Percentiles rank a stretch among this genome's conserved stretches.
phyloP scores from a whole-genome alignment of 2,113 vertebrate genomes.

The Planiliza haematocheilus region DNA sequence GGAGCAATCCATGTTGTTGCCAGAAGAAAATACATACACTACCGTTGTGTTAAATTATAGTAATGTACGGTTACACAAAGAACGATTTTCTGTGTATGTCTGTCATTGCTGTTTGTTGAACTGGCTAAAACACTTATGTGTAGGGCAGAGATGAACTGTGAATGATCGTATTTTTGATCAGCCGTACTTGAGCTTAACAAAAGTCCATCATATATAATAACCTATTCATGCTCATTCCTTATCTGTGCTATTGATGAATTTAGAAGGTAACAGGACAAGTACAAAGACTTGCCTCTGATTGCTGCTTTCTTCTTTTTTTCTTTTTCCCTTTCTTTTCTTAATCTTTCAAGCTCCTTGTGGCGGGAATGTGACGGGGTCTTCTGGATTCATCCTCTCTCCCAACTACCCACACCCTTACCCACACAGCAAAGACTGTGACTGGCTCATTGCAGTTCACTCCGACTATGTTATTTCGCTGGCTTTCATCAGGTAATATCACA shows the following conservation, averaged over 20 bases:
- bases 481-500: slow-evolving; percentile 93
- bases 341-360: slow-evolving; percentile 92
- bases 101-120: background rate
- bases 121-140: slow-evolving; percentile 3
- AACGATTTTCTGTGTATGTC: too few relatives aligned
- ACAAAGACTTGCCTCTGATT: slow-evolving; percentile 11
- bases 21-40: too few relatives aligned
- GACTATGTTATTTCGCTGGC: slow-evolving; percentile 98
- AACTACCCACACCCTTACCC: slow-evolving; percentile 98
- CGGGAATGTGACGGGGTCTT: slow-evolving; percentile 97
- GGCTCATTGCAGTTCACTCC: slow-evolving; percentile 93
- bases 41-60: too few relatives aligned
- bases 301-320: background rate
- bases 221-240: background rate
- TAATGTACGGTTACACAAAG: too few relatives aligned
- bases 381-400: slow-evolving; percentile 98
- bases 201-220: slow-evolving; percentile 49
- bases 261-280: background rate
- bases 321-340: slow-evolving; percentile 6
- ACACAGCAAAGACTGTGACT: slow-evolving; percentile 98
- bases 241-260: background rate
- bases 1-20: background rate
- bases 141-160: background rate
- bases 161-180: too few relatives aligned
- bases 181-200: background rate